phyloP scores from a whole-genome alignment of 2,888 invertebrate genomes.

The Sminthurinus aureus region DNA sequence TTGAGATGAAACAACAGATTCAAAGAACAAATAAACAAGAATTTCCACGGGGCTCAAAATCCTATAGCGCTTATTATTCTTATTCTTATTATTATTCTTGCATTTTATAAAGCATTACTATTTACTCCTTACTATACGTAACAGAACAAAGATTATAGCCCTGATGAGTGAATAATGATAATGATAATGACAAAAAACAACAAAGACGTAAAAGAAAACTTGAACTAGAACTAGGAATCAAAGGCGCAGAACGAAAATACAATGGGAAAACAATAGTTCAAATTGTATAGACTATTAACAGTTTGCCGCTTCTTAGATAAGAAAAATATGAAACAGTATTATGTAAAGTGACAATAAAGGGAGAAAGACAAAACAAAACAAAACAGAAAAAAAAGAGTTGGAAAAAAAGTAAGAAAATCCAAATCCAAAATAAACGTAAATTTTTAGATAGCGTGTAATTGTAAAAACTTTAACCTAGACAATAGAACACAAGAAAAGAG shows the following conservation, averaged over 20 bases:
- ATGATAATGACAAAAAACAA: neutral
- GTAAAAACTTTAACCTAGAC: neutral
- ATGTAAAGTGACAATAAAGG: neutral
- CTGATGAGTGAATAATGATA: neutral
- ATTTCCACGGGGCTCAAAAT: neutral
- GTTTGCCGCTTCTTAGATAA: neutral
- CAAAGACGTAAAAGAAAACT: neutral
- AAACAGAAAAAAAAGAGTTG: neutral
- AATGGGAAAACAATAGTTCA: neutral
- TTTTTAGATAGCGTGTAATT: neutral
- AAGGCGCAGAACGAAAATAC: neutral
- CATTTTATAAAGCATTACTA: too few relatives aligned
- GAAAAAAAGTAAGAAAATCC: neutral
- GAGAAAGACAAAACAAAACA: neutral
- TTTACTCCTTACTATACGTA: too few relatives aligned
- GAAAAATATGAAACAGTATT: conserved; percentile 11
- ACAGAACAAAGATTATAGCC: neutral
- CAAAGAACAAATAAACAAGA: neutral
- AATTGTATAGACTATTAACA: neutral
- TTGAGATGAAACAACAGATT: neutral
- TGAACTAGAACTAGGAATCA: neutral
- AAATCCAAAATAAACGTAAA: neutral
- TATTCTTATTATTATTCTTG: neutral
- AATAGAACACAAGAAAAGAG: neutral
- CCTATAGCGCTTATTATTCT: neutral